Percentiles rank a stretch among this genome's conserved stretches.
These are phyloP conservation scores for Zaprionus tsacasi DNA, from an alignment of 1,140 invertebrate species.

Conservation along the genomic window DNA sequence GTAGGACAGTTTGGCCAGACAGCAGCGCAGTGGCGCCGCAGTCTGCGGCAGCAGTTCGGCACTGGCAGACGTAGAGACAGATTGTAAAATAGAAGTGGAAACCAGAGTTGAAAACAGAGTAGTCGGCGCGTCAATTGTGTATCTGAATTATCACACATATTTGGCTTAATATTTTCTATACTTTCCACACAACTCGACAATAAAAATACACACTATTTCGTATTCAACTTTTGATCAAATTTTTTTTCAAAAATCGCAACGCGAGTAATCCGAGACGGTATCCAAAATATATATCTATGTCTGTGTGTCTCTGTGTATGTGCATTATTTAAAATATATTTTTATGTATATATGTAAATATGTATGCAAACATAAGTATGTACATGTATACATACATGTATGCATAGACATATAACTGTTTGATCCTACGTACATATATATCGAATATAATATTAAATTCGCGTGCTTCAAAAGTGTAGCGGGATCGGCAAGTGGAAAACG, in stretches of 20 bases:
- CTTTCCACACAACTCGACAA: conserved; percentile 56
- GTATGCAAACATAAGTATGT: conserved; percentile 2
- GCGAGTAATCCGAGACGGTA: conserved; percentile 38
- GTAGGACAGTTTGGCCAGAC: not conserved
- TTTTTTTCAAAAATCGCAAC: conserved; percentile 39
- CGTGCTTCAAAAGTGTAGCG: conserved; percentile 40
- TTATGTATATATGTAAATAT: conserved; percentile 25
- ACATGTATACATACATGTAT: conserved; percentile 18
- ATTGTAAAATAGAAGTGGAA: not conserved
- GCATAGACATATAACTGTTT: not conserved
- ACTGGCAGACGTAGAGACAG: not conserved
- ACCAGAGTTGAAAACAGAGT: conserved; percentile 14
- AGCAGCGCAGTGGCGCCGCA: not conserved
- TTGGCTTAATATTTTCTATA: conserved; percentile 63
- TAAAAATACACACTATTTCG: conserved; percentile 50
- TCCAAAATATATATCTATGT: conserved; percentile 19
- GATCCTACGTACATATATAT: not conserved
- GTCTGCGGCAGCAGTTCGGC: conserved; percentile 3
- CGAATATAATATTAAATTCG: conserved; percentile 33
- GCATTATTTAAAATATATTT: conserved; percentile 6
- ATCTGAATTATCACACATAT: conserved; percentile 32
- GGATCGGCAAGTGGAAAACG: conserved; percentile 55
- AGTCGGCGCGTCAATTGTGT: conserved; percentile 24
- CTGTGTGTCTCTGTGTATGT: not conserved
- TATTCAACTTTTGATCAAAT: conserved; percentile 44